A percentile compares a stretch with the other conserved stretches of the same genome.
Conservation (phyloP, 2,113 vertebrate genomes). For the Gadus macrocephalus region DNA sequence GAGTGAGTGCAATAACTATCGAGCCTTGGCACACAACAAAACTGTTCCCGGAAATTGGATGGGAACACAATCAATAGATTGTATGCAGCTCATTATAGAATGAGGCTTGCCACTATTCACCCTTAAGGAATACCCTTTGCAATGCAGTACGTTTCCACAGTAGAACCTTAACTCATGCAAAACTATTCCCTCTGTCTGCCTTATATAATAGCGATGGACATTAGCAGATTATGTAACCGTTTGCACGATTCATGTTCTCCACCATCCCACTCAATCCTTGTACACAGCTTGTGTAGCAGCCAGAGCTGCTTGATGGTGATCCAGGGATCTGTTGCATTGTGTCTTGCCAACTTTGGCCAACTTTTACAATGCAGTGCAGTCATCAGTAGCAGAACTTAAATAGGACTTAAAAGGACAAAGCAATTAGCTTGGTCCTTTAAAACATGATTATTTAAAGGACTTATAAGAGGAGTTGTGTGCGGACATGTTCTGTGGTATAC, state of each 20-base stretch:
- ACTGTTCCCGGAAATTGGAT: slow-evolving; percentile 11
- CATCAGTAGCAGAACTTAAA: no score
- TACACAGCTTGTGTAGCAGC: not conserved
- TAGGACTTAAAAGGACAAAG: no score
- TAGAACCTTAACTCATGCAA: not conserved
- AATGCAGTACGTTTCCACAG: not conserved
- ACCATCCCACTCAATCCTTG: slow-evolving; percentile 11
- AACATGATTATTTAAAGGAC: no score
- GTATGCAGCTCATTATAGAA: slow-evolving; percentile 13
- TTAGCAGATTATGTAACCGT: slow-evolving; percentile 35
- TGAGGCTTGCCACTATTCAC: not conserved
- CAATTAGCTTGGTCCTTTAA: no score
- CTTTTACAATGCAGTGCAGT: no score
- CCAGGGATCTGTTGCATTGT: not conserved
- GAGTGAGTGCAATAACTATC: slow-evolving; percentile 34
- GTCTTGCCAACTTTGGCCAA: not conserved
- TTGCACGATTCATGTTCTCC: slow-evolving; percentile 16
- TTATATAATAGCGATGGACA: slow-evolving; percentile 4
- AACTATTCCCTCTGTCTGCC: not conserved
- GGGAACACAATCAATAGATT: slow-evolving; percentile 26
- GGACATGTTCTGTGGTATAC: slow-evolving; percentile 15
- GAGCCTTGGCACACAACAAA: slow-evolving; percentile 18
- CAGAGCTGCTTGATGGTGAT: no score
- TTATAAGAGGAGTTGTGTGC: no score
- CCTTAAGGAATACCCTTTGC: not conserved